Base-by-base conservation (phyloP, 2,113 vertebrate genomes). In the Todiramphus saurophagus region DNA sequence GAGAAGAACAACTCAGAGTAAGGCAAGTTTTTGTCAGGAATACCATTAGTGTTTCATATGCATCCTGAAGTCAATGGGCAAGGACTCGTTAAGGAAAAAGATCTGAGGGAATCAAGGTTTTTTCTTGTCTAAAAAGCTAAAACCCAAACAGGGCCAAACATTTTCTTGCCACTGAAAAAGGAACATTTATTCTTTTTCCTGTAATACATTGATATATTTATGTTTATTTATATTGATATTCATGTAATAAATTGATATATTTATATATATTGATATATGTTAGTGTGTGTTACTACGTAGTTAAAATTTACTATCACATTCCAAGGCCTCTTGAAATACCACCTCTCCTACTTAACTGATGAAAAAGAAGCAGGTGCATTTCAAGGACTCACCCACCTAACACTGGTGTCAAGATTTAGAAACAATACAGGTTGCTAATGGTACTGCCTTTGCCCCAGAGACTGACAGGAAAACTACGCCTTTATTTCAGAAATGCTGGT, bases 361-460 rank as follows among this genome's bases (percentile, higher is more conserved):
- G 48, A 74, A 69, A 53, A 3, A 90, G 46, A 13, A 87, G 39
- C 33, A 76, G 66, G 20, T 46, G 48, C 43, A 39, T 68, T 82
- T 87, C 74, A 85, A 72, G 30, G 37, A 81, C 37, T 78, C 21
- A 5, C 12, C 25, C 44, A 51, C 20, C 8, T n/a, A 68, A 43
- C 0, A 5, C 6, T 39, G 16, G 6, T 64, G 53, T 39, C 63
- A 73, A 31, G 68, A 76, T 28, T 43, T 12, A 41, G n/a, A 80
- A 19, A n/a, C 21, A 50, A 39, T 5, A 56, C 6, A 39, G 35
- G n/a, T 18, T 43, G 39, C 24, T 72, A 21, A 33, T 3, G 9
- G 35, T 5, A 39, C 15, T 24, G 4, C 19, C 55, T 60, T 62
- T 6, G 5, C 18, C 11, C 30, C 35, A 17, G 0, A 1, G 17